Conservation (phyloP, 2,888 invertebrate genomes). For the Troides aeacus region DNA sequence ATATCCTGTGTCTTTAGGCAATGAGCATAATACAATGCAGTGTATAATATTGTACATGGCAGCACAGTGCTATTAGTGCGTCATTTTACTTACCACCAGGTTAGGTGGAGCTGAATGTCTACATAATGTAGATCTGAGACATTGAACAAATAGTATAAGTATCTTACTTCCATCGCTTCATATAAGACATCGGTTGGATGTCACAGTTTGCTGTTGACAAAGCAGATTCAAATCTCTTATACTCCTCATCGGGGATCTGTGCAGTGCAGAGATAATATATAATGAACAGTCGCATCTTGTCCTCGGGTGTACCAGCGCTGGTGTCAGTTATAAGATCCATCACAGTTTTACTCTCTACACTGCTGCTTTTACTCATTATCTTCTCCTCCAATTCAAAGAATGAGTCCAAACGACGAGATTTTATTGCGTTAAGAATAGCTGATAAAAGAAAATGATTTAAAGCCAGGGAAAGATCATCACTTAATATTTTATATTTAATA, state of each 20-base stretch:
- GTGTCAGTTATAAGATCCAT: conserved; percentile 92
- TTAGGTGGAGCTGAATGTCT: too few species aligned
- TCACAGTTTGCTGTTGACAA: conserved; percentile 91
- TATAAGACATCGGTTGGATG: conserved; percentile 90
- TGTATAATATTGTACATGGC: too few species aligned
- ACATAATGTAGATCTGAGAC: too few species aligned
- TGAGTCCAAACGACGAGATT: conserved; percentile 94
- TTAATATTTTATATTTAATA: too few species aligned
- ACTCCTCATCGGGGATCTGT: conserved; percentile 89
- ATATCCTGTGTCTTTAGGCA: too few species aligned
- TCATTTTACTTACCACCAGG: too few species aligned
- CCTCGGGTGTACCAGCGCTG: conserved; percentile 92
- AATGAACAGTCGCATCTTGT: conserved; percentile 95
- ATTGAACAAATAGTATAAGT: background rate
- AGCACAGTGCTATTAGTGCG: too few species aligned
- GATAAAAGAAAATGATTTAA: conserved; percentile 30
- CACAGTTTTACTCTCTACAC: conserved; percentile 88
- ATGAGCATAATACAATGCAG: too few species aligned
- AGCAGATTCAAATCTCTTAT: conserved; percentile 90
- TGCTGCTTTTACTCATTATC: conserved; percentile 92
- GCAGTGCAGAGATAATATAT: conserved; percentile 94
- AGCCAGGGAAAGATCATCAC: too few species aligned
- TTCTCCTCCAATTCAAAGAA: conserved; percentile 99
- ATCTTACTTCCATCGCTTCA: conserved; percentile 94
- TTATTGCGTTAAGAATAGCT: conserved; percentile 90